These are phyloP conservation scores for Oncorhynchus mykiss DNA, from an alignment of 2,113 vertebrate genomes.

Conservation along the genomic window DNA sequence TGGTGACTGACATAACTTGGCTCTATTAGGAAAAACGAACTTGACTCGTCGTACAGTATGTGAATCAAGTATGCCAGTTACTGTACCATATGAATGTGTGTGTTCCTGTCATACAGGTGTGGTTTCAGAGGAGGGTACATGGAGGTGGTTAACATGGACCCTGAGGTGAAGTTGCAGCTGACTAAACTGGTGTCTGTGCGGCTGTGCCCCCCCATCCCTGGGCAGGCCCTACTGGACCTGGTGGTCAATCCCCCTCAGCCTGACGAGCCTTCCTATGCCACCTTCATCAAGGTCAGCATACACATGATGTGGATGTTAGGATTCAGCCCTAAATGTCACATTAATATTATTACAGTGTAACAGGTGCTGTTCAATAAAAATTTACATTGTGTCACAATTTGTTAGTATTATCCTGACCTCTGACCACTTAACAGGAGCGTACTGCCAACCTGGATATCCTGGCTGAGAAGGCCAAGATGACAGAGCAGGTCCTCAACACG, in stretches of 20 bases:
- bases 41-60: too few relatives aligned
- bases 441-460: conserved; percentile 74
- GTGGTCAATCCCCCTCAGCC: conserved; percentile 79
- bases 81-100: background rate
- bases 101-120: conserved; percentile 71
- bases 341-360: background rate
- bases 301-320: background rate
- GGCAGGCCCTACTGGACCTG: conserved; percentile 81
- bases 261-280: conserved; percentile 80
- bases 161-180: conserved; percentile 79
- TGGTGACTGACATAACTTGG: background rate
- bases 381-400: background rate
- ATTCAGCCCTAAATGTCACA: background rate
- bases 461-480: conserved; percentile 85
- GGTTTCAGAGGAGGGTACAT: conserved; percentile 89
- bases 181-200: conserved; percentile 84
- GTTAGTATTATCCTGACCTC: background rate
- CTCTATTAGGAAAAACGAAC: background rate
- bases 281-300: conserved; percentile 75
- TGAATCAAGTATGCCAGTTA: too few relatives aligned
- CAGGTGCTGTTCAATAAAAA: background rate
- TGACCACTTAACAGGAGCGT: conserved; percentile 75
- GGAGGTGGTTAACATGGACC: conserved; percentile 91
- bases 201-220: conserved; percentile 83
- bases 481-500: conserved; percentile 80